Evolutionary conservation across 2,113 vertebrate genomes (phyloP), one percentile per base, ranked within the genome.

Genomic region (Tor tambroides): DNA sequence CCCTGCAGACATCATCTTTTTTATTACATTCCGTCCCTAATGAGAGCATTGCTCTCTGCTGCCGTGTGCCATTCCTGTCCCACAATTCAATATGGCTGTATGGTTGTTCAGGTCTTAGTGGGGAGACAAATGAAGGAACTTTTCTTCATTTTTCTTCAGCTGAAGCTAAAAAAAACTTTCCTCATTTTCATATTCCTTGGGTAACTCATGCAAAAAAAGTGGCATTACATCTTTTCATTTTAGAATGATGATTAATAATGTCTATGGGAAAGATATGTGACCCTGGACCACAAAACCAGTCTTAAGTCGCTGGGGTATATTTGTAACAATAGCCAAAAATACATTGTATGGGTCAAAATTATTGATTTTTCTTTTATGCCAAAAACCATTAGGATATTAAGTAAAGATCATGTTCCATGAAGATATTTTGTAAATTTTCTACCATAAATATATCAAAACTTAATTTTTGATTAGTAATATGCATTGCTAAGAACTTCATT

Each of bases 11-110:
- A 91, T 91, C 84, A 88, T 92, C 89, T 90, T 91, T 91, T 91
- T 91, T 91, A 91, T 91, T 92, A 90, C 89, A 92, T 91, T 91
- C 87, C 26, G 84, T 90, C 87, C 88, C 90, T 88, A 89, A 92
- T 89, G 90, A 90, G 89, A 86, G 81, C 74, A 54, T 80, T 83
- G 80, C 88, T 90, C 85, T 76, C 86, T 86, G 89, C 83, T 67
- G 89, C 83, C 87, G 86, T 89, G 83, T 87, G 88, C 87, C 83
- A 84, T 87, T 65, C 54, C 90, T 72, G 88, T 88, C 80, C 75
- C 83, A 84, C 84, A 77, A 90, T 86, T 79, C 80, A 90, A 87
- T 87, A 85, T 83, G 88, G 83, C 89, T 72, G 82, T 89, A 79
- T 69, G 80, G 67, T 86, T 84, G 85, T 26, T 89, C 88, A 82